These are phyloP conservation scores for Huso huso DNA, from an alignment of 2,797 vertebrate genomes.

Conservation along the genomic window DNA sequence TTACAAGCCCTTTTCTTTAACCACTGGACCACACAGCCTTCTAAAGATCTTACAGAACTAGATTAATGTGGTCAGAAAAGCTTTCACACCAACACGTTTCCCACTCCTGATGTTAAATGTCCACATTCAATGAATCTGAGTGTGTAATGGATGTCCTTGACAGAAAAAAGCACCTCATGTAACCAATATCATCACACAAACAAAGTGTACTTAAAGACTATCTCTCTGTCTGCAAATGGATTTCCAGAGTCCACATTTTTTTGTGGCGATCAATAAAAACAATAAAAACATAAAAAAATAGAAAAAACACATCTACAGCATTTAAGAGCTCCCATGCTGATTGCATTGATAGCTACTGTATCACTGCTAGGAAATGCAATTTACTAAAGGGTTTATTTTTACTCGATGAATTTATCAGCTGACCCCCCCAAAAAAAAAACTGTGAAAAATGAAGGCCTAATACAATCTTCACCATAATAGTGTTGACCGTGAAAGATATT, in stretches of 20 bases:
- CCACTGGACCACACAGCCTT: too few species aligned
- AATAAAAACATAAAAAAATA: neutral
- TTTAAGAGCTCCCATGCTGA: constrained; percentile 41
- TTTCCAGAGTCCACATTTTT: constrained; percentile 37
- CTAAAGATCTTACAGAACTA: neutral
- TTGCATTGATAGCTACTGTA: constrained; percentile 39
- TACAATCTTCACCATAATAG: neutral
- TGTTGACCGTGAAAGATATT: too few species aligned
- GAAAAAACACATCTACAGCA: constrained; percentile 26
- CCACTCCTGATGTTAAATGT: neutral
- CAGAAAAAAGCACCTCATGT: constrained; percentile 11
- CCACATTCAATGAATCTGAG: neutral
- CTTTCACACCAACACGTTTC: neutral
- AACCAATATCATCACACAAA: constrained; percentile 18
- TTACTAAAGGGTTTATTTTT: constrained; percentile 34
- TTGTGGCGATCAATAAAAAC: constrained; percentile 33
- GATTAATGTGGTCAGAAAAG: neutral
- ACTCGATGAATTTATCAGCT: constrained; percentile 36
- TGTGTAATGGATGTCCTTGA: constrained; percentile 17
- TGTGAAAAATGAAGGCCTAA: neutral
- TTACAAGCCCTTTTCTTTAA: too few species aligned
- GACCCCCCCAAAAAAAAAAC: constrained; percentile 18
- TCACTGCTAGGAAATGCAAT: constrained; percentile 41
- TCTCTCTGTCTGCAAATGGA: constrained; percentile 25
- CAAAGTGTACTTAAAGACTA: constrained; percentile 28